Evolutionary conservation across 2,888 invertebrate species (phyloP), one percentile per base, ranked within the genome.

Genomic region (Andrena hattorfiana): DNA sequence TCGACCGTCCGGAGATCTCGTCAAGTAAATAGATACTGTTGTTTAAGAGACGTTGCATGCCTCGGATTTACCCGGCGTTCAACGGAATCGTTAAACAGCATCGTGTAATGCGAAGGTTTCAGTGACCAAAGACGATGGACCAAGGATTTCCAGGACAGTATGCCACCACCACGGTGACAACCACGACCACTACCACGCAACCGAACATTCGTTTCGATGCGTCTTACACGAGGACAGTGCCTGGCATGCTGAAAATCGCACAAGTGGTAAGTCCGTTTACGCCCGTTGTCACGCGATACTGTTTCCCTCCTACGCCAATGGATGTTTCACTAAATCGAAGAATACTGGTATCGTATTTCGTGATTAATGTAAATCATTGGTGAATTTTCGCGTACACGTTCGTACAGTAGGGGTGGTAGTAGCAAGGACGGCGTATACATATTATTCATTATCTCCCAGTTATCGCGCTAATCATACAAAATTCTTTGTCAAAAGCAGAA

Each of bases 161-260:
- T 70, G 96, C 96, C 0, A 97, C 97, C 0, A 90, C 90, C 35
- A 96, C 97, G 0, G 96, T 97, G 0, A 95, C 95, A 13, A 89
- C 90, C 0, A 87, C 84, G 42, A 96, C 96, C 0, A 96, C 96
- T 0, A 96, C 96, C 0, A 96, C 96, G n/a, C 96, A 96, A 91
- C 96, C 96, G n/a, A 96, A 96, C 88, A 95, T 97, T 85, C 94
- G 97, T 89, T 97, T 97, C 93, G 98, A 98, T 94, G 95, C 96
- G 0, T 93, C 95, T 0, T 98, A 98, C 91, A 90, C 97, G 23
- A 95, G 95, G 87, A 97, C 97, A 0, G 89, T 97, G 63, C 97
- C 97, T 1, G 98, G 98, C 69, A 95, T 97, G 75, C 93, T 98
- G 26, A 98, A 98, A 95, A 94, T 96, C 84, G 95, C 95, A 0